Conservation (phyloP, 1,140 invertebrate genomes). For the Drosophila sp. region DNA sequence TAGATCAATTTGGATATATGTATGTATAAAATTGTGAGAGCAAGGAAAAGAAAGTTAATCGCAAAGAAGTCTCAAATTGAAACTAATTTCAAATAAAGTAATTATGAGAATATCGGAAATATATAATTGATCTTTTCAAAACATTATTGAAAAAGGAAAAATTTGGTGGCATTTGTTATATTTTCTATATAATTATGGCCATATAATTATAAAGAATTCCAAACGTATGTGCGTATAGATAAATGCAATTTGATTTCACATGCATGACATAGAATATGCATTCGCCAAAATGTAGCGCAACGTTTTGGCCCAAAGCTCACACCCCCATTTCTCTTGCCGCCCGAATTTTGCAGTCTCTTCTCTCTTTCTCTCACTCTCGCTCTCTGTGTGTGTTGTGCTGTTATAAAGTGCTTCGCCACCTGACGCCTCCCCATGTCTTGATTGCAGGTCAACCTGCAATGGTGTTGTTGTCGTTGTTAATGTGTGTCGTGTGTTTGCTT, state of each 20-base stretch:
- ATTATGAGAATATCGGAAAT: no score
- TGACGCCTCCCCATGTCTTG: constrained; percentile 3
- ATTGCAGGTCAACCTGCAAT: constrained; percentile 18
- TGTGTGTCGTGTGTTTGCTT: constrained; percentile 8
- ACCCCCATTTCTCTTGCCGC: not conserved
- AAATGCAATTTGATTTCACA: constrained; percentile 16
- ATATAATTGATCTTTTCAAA: not conserved
- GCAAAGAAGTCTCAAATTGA: no score
- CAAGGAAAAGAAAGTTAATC: no score
- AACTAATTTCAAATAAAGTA: no score
- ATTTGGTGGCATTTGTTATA: no score
- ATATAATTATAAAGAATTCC: not conserved
- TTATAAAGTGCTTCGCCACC: not conserved
- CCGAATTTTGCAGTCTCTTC: not conserved
- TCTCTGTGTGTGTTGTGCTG: not conserved
- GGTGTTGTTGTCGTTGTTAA: not conserved
- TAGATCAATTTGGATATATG: no score
- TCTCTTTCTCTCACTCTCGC: not conserved
- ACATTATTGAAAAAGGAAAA: not conserved
- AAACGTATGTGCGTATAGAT: constrained; percentile 20
- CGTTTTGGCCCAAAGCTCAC: constrained; percentile 3
- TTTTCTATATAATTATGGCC: not conserved
- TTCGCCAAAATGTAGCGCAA: not conserved
- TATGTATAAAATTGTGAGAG: no score
- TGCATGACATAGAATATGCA: constrained; percentile 1